Evolutionary conservation across 2,797 vertebrate genomes (phyloP).

Genomic region (Diplodus sargus): DNA sequence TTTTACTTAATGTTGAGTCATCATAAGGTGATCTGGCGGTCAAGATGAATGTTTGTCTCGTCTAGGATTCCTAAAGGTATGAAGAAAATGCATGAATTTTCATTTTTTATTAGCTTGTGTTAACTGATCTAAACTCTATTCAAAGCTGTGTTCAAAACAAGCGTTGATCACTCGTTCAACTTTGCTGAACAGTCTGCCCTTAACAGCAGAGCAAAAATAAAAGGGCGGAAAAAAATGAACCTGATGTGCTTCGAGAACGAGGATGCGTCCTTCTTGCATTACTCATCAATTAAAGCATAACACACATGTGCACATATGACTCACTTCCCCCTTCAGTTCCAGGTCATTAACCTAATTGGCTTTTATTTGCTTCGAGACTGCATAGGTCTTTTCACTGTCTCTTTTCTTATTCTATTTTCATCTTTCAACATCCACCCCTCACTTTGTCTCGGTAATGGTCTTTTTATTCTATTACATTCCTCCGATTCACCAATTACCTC

Average conservation of each 20-base stretch:
- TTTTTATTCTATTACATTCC: conserved; percentile 51
- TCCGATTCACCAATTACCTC: conserved; percentile 33
- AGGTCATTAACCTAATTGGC: conserved; percentile 53
- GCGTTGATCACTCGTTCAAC: neutral
- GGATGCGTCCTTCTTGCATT: conserved; percentile 20
- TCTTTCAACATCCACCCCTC: conserved; percentile 27
- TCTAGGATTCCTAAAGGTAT: too few species aligned
- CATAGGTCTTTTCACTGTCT: neutral
- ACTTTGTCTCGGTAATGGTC: conserved; percentile 46
- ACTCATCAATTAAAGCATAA: conserved; percentile 34
- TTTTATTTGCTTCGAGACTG: conserved; percentile 47
- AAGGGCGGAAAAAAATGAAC: neutral
- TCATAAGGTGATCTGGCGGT: neutral
- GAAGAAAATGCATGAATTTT: too few species aligned
- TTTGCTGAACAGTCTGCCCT: neutral
- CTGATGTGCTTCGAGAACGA: neutral
- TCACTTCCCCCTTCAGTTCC: conserved; percentile 38
- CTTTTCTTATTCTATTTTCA: conserved; percentile 15
- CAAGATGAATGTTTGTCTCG: too few species aligned
- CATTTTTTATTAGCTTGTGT: neutral
- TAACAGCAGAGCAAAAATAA: conserved; percentile 4
- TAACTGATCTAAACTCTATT: neutral
- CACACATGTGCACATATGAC: conserved; percentile 2
- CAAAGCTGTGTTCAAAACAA: neutral
- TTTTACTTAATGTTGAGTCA: neutral